phyloP scores from a whole-genome alignment of 1,140 invertebrate species.

The Calephelis nemesis region DNA sequence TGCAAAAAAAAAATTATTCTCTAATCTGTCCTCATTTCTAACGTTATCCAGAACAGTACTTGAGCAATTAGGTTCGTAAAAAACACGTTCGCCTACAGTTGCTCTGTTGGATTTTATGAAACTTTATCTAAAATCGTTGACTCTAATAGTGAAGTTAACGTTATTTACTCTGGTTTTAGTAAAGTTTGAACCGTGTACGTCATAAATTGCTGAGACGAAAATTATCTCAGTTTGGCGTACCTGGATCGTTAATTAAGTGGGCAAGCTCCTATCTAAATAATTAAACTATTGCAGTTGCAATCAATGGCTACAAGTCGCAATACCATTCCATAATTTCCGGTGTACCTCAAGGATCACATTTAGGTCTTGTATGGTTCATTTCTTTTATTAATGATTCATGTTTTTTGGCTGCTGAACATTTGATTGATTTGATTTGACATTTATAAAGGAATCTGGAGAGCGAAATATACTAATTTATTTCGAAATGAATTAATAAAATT shows the following conservation, averaged over 20 bases:
- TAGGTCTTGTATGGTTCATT: constrained; percentile 25
- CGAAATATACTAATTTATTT: no score
- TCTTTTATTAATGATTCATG: constrained; percentile 24
- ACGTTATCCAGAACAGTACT: constrained; percentile 26
- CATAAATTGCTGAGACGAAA: constrained; percentile 23
- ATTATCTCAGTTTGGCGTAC: constrained; percentile 24
- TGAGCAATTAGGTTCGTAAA: constrained; percentile 25
- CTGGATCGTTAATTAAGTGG: constrained; percentile 18
- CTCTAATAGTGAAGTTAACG: constrained; percentile 24
- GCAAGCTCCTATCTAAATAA: constrained; percentile 22
- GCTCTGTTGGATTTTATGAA: constrained; percentile 26
- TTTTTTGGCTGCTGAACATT: no score
- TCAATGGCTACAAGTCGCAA: constrained; percentile 19
- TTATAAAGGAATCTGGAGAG: no score
- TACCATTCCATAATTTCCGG: constrained; percentile 10
- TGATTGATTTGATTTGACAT: no score
- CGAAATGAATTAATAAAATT: no score
- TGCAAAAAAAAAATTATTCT: constrained; percentile 25
- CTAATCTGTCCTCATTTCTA: constrained; percentile 27
- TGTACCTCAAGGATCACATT: constrained; percentile 26
- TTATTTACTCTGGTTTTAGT: constrained; percentile 28
- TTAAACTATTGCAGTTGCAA: constrained; percentile 25
- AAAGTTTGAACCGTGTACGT: constrained; percentile 27
- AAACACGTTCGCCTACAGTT: constrained; percentile 22
- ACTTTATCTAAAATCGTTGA: constrained; percentile 19